A percentile compares a stretch with the other conserved stretches of the same genome.
Conservation (phyloP, 1,140 invertebrate genomes). For the Gonioctena quinquepunctata region DNA sequence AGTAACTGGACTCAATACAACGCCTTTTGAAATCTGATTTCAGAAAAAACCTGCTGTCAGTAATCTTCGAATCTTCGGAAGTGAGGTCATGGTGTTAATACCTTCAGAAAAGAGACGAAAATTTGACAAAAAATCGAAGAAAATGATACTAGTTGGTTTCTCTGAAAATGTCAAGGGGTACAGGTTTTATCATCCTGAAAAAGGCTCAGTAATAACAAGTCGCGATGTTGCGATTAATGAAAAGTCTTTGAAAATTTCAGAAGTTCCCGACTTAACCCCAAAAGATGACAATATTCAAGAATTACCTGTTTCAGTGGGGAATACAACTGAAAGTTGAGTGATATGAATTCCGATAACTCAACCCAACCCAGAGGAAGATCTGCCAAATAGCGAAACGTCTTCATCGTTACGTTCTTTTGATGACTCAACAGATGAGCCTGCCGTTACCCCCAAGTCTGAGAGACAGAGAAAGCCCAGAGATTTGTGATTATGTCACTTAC, state of each 20-base stretch:
- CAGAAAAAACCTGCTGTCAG: conserved; percentile 29
- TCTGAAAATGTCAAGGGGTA: conserved; percentile 38
- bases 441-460: conserved; percentile 18
- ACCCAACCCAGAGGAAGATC: conserved; percentile 4
- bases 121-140: conserved; percentile 42
- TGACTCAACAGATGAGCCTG: background rate
- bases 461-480: conserved; percentile 24
- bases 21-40: conserved; percentile 20
- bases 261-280: background rate
- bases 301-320: conserved; percentile 18
- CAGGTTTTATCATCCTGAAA: conserved; percentile 9
- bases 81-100: conserved; percentile 31
- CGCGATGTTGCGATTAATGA: conserved; percentile 17
- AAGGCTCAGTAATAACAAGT: conserved; percentile 9
- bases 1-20: background rate
- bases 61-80: conserved; percentile 42
- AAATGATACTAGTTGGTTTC: conserved; percentile 46
- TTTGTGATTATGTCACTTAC: conserved; percentile 33
- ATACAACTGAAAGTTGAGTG: background rate
- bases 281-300: background rate
- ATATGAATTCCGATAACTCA: background rate
- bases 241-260: background rate
- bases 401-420: background rate
- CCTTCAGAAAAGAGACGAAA: conserved; percentile 40
- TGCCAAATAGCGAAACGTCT: background rate